A percentile compares a stretch with the other conserved stretches of the same genome.
Evolutionary conservation across 1,140 invertebrate species (phyloP).

Genomic region (Drosophila pruinosa): DNA sequence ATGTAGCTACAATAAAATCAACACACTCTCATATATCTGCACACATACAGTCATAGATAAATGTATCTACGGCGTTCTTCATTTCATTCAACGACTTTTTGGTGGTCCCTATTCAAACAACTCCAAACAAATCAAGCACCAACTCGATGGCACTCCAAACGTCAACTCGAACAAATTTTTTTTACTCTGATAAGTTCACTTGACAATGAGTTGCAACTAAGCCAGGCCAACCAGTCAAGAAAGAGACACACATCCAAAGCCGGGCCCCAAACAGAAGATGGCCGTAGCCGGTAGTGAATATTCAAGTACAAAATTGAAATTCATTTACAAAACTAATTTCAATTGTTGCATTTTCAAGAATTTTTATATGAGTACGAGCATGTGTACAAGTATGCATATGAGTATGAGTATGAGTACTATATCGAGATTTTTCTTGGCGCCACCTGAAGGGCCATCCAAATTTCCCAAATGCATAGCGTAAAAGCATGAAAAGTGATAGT

Average conservation of each 20-base stretch:
- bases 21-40: conserved; percentile 8
- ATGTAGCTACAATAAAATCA: conserved; percentile 35
- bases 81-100: conserved; percentile 81
- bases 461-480: conserved; percentile 25
- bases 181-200: conserved; percentile 72
- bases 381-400: conserved; percentile 9
- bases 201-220: conserved; percentile 81
- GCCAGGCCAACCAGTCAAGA: conserved; percentile 56
- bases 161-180: conserved; percentile 74
- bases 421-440: conserved; percentile 73
- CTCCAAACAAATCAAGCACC: conserved; percentile 79
- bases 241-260: conserved; percentile 11
- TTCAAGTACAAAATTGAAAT: conserved; percentile 72
- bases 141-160: conserved; percentile 75
- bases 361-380: conserved; percentile 35
- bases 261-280: conserved; percentile 34
- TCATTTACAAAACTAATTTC: conserved; percentile 80
- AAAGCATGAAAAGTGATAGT: conserved; percentile 67
- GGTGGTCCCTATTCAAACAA: conserved; percentile 81
- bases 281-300: conserved; percentile 68
- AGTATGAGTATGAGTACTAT: conserved; percentile 22
- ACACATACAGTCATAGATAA: conserved; percentile 31
- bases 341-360: conserved; percentile 72
- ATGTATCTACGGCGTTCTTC: conserved; percentile 73
- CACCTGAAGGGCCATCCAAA: conserved; percentile 58